phyloP scores from a whole-genome alignment of 1,140 invertebrate species.

The Bombus vancouverensis region DNA sequence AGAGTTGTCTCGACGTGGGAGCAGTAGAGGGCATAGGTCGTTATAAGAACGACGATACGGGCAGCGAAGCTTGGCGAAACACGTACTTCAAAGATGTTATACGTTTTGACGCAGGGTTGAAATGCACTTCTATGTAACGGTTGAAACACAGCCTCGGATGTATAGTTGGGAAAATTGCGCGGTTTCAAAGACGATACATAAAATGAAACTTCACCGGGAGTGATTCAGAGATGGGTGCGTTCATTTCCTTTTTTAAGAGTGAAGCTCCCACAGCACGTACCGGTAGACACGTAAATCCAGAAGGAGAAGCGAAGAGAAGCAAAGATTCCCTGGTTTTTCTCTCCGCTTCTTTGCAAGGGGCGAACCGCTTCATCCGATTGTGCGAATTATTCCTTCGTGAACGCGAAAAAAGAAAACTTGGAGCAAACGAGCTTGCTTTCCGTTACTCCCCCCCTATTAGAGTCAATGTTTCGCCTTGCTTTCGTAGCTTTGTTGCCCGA shows the following conservation, averaged over 20 bases:
- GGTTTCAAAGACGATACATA: conserved; percentile 5
- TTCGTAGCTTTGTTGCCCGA: conserved; percentile 35
- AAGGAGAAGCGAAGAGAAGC: not conserved
- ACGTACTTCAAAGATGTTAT: conserved; percentile 23
- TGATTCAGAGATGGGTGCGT: not conserved
- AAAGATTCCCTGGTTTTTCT: conserved; percentile 23
- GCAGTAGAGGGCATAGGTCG: conserved; percentile 15
- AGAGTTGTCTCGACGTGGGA: not conserved
- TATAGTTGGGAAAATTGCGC: conserved; percentile 16
- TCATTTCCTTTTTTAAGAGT: not conserved
- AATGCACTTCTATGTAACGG: not conserved
- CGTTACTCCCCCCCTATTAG: conserved; percentile 23
- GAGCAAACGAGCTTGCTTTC: conserved; percentile 11
- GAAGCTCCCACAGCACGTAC: not conserved
- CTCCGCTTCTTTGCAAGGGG: conserved; percentile 19
- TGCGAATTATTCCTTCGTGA: conserved; percentile 63
- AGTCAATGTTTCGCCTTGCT: not conserved
- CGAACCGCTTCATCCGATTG: conserved; percentile 52
- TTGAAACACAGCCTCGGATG: not conserved
- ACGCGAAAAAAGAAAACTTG: conserved; percentile 41
- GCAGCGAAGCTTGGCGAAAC: not conserved
- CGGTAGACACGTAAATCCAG: conserved; percentile 10
- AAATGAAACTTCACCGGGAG: not conserved
- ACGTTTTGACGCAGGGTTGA: not conserved
- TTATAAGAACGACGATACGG: conserved; percentile 34